Evolutionary conservation across 92 coral and sea anemone genomes (phyloP), one percentile per base, ranked within the genome.

Genomic region (Pocillopora grandis): DNA sequence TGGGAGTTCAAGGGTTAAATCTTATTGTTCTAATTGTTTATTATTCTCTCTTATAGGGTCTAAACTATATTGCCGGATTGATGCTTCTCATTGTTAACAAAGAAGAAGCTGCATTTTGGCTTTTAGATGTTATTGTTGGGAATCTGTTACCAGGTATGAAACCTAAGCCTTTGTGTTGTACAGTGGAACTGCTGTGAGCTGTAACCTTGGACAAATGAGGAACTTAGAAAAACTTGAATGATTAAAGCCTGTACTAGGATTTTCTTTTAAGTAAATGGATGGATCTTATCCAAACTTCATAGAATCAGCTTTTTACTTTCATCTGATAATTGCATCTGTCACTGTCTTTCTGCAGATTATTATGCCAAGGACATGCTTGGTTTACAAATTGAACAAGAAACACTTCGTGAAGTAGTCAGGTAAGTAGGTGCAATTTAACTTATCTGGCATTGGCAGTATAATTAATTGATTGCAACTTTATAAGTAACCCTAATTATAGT

Each of bases 91-190:
- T 96, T 84, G 91, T 91, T 9, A 91, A 89, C 63, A 85, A 88
- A 90, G 98, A 96, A 71, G 99, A 96, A 78, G 87, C 87, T 16
- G 93, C 95, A 33, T 96, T 96, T 78, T 96, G 99, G 99, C 89
- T 96, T 71, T 91, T 96, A 60, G 99, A 92, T 85, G 98, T 92
- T 1, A 92, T 96, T 69, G 82, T 92, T 55, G 87, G 91, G 10
- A 90, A 92, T 63, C 84, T 91, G 58, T 82, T 96, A 23, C 99
- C 99, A 89, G 99, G 99, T 94, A 87, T 15, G 55, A 16, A 19
- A 27, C 52, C 8, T 42, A 42, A 42, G 4, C 52, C 52, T 42
- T 42, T 42, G 31, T 27, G 31, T 27, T 27, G 31, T 27, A 1
- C 31, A 27, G 31, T 27, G 31, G 31, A 42, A 42, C 52, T 42